Evolutionary conservation across 2,888 invertebrate species (phyloP).

Genomic region (Philhelius pedissequus): DNA sequence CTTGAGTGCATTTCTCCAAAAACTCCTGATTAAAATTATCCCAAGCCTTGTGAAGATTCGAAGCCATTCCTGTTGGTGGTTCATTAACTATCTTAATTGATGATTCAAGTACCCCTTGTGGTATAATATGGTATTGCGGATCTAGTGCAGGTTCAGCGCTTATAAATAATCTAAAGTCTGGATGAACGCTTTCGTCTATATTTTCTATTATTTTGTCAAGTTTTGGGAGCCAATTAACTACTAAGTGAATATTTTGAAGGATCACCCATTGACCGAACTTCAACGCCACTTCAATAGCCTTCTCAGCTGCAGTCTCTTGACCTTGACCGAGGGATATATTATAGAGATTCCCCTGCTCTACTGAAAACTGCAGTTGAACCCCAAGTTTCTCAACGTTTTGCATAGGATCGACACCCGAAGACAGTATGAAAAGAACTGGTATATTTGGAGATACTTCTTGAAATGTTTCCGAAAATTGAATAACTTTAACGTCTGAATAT

Average conservation of each 20-base stretch:
- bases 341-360: constrained; percentile 90
- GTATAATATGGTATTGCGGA: constrained; percentile 84
- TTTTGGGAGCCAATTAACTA: constrained; percentile 91
- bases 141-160: constrained; percentile 93
- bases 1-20: constrained; percentile 94
- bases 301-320: constrained; percentile 94
- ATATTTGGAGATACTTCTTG: constrained; percentile 91
- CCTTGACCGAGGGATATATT: constrained; percentile 97
- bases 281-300: constrained; percentile 88
- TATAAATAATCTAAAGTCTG: constrained; percentile 85
- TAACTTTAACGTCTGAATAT: constrained; percentile 88
- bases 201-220: constrained; percentile 96
- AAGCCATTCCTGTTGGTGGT: constrained; percentile 96
- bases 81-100: constrained; percentile 98
- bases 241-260: constrained; percentile 95
- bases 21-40: constrained; percentile 96
- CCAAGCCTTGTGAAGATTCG: constrained; percentile 95
- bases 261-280: constrained; percentile 91
- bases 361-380: constrained; percentile 87
- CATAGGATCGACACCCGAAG: constrained; percentile 95
- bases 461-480: constrained; percentile 90
- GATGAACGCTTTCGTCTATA: constrained; percentile 84
- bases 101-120: constrained; percentile 94
- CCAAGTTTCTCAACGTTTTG: constrained; percentile 88
- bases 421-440: constrained; percentile 96